A percentile compares a stretch with the other conserved stretches of the same genome.
These are phyloP conservation scores for pig (Sus scrofa) DNA, from an alignment of 2,113 vertebrate species.

Conservation along the genomic window DNA sequence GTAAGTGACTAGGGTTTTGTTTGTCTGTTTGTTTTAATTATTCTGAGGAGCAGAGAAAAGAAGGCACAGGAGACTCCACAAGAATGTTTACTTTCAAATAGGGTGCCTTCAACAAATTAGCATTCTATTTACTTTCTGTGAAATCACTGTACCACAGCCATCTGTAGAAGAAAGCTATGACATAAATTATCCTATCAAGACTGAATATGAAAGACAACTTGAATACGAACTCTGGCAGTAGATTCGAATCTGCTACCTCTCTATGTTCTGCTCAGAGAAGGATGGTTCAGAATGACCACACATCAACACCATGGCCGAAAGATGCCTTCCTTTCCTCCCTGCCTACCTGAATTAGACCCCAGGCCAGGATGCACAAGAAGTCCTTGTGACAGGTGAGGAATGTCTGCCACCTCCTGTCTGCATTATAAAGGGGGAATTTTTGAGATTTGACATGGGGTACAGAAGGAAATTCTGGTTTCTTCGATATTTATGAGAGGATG, in stretches of 20 bases:
- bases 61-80: conserved; percentile 43
- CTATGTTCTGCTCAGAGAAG: not conserved
- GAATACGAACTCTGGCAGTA: not conserved
- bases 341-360: not conserved
- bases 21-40: conserved; percentile 41
- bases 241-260: not conserved
- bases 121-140: conserved; percentile 59
- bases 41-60: conserved; percentile 36
- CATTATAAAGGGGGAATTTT: not conserved
- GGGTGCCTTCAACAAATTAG: conserved; percentile 51
- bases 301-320: not conserved
- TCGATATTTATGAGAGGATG: not conserved
- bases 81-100: conserved; percentile 66
- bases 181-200: not conserved
- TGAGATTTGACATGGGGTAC: not conserved
- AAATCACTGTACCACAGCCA: conserved; percentile 13
- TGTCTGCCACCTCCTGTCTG: not conserved
- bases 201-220: not conserved
- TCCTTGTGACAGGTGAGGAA: not conserved
- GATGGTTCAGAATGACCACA: not conserved
- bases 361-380: not conserved
- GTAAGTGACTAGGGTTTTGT: conserved; percentile 34
- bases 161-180: not conserved
- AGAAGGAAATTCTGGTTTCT: not conserved
- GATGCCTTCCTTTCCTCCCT: not conserved